These are phyloP conservation scores for Chaenodraco wilsoni DNA, from an alignment of 2,797 vertebrate species.

Conservation along the genomic window DNA sequence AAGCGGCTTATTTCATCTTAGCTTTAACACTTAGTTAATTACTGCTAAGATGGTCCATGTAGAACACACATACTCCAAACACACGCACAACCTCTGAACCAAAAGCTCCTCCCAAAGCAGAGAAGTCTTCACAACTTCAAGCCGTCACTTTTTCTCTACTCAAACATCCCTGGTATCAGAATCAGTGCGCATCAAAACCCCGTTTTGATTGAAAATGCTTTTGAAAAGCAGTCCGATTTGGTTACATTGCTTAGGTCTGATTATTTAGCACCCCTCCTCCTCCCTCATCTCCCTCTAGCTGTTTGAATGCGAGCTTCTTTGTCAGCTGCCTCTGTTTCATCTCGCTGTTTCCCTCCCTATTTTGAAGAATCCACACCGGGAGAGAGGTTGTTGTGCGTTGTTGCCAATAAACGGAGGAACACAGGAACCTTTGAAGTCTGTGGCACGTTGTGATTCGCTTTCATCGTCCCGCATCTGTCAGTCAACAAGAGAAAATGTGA, in stretches of 20 bases:
- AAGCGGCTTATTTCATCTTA: conserved; percentile 64
- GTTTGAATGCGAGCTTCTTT: conserved; percentile 66
- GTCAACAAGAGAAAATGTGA: conserved; percentile 67
- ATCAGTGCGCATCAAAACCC: conserved; percentile 58
- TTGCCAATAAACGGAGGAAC: conserved; percentile 72
- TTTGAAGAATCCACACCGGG: conserved; percentile 65
- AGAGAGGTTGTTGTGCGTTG: conserved; percentile 61
- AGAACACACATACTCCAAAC: conserved; percentile 27
- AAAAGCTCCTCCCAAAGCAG: conserved; percentile 40
- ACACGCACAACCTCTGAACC: conserved; percentile 12
- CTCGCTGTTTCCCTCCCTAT: conserved; percentile 24
- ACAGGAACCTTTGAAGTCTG: conserved; percentile 72
- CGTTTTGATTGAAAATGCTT: conserved; percentile 68
- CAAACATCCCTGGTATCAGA: conserved; percentile 61
- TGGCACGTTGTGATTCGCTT: conserved; percentile 71
- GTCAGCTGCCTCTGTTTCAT: conserved; percentile 61
- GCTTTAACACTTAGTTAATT: conserved; percentile 69
- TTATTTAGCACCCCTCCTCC: conserved; percentile 63
- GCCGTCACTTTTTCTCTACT: conserved; percentile 42
- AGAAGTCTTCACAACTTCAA: conserved; percentile 53
- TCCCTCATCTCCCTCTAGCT: conserved; percentile 55
- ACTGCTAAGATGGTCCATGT: conserved; percentile 37
- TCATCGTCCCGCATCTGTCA: conserved; percentile 73
- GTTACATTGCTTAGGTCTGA: conserved; percentile 67
- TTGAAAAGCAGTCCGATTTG: conserved; percentile 65